Percentiles rank a stretch among this genome's conserved stretches.
Evolutionary conservation across 2,888 invertebrate genomes (phyloP).

Genomic region (Adineta ricciae): DNA sequence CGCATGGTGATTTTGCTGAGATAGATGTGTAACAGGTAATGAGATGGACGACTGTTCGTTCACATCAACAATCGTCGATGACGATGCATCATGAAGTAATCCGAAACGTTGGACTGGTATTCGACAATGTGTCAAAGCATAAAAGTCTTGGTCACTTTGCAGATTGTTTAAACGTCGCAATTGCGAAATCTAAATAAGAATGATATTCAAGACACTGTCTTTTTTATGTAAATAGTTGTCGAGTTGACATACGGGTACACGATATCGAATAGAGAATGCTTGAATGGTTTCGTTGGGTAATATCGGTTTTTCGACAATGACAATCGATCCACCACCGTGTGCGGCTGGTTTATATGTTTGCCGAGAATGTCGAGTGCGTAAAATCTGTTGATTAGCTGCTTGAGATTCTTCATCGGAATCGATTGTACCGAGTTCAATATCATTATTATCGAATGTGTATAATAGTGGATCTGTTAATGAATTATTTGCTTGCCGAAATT

Average conservation of each 20-base stretch:
- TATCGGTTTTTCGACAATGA: background rate
- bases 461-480: background rate
- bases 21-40: background rate
- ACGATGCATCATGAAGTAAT: background rate
- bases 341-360: background rate
- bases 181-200: slow-evolving; percentile 62
- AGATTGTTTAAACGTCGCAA: slow-evolving; percentile 76
- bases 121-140: slow-evolving; percentile 67
- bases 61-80: background rate
- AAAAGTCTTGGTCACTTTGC: slow-evolving; percentile 78
- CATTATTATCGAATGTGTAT: background rate
- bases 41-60: background rate
- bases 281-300: background rate
- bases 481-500: background rate
- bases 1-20: slow-evolving; percentile 34
- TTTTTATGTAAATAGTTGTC: background rate
- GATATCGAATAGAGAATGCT: slow-evolving; percentile 1
- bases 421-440: background rate
- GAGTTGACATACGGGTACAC: background rate
- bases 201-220: background rate
- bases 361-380: background rate
- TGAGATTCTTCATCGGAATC: background rate
- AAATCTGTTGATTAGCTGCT: background rate
- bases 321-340: background rate
- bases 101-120: slow-evolving; percentile 59